Base-by-base conservation (phyloP, 2,797 vertebrate species). In the Amblyraja radiata region DNA sequence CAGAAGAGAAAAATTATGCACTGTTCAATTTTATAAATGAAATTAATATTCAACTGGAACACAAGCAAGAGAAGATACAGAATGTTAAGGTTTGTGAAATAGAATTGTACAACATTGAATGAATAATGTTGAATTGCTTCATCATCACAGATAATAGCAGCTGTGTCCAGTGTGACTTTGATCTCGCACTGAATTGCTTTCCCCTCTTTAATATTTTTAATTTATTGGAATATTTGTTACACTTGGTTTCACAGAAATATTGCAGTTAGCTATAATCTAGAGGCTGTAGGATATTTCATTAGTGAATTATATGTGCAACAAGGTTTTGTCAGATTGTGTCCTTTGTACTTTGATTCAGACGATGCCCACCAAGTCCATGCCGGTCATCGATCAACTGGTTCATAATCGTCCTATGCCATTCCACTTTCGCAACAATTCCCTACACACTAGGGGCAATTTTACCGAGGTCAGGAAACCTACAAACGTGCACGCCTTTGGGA, bases 1-100 rank as follows among this genome's bases (percentile, higher is more conserved):
- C 94, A 63, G 96, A 97, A 81, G 94, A 94, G 92, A 95, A 96
- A 93, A 95, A 95, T 76, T 96, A 96, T 0, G 94, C 95, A 18
- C 93, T 93, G 92, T 96, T 96, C 32, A 94, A 46, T 1, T 97
- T 95, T 0, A 74, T 94, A 93, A 93, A 93, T 0, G 95, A 96
- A 93, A 95, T 97, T 93, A 96, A 94, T 6, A 94, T 94, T 0
- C 94, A 95, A 83, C 94, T 95, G 32, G 95, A 96, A 93, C 94
- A 16, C 63, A 94, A 95, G 76, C 93, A 93, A 23, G 94, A 94
- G 93, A 95, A 23, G 93, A 96, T 95, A 0, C 88, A 95, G 93
- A 93, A 39, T 0, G 93, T 96, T 36, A 94, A 96, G 96, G 96
- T 97, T 0, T 16, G 93, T 63, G 21, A 7, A 88, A 9, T 65